These are phyloP conservation scores for Papilio polyxenes DNA, from an alignment of 1,140 invertebrate species.

Conservation along the genomic window DNA sequence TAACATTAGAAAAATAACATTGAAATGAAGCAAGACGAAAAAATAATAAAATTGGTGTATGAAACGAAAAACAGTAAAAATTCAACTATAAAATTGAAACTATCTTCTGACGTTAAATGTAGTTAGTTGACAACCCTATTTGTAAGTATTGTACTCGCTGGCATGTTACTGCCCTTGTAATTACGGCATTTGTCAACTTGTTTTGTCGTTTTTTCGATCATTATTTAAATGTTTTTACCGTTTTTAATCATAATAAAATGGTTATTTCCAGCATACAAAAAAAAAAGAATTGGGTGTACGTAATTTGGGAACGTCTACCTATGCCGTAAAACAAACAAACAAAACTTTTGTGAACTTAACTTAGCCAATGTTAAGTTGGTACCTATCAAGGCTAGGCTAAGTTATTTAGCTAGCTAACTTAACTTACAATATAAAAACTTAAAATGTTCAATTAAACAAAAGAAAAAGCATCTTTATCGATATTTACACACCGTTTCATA, in stretches of 20 bases:
- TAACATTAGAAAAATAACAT: too few relatives aligned
- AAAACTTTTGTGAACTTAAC: neutral
- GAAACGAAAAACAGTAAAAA: too few relatives aligned
- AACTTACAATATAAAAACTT: neutral
- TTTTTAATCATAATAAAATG: slow-evolving; percentile 17
- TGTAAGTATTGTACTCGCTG: slow-evolving; percentile 30
- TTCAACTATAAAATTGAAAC: neutral
- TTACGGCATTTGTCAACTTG: slow-evolving; percentile 34
- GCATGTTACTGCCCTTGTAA: slow-evolving; percentile 31
- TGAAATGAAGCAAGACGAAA: too few relatives aligned
- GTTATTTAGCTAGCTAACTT: too few relatives aligned
- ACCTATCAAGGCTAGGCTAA: neutral
- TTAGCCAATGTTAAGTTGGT: neutral
- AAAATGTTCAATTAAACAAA: neutral
- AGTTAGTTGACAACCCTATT: neutral
- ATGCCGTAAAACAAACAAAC: too few relatives aligned
- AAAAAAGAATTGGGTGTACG: neutral
- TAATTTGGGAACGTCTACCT: too few relatives aligned
- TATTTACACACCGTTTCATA: neutral
- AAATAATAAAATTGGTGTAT: too few relatives aligned
- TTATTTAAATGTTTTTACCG: slow-evolving; percentile 17
- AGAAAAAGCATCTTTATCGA: neutral
- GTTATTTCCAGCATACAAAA: neutral
- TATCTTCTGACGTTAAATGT: neutral
- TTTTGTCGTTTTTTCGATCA: slow-evolving; percentile 29